These are phyloP conservation scores for Mesocentrotus franciscanus DNA, from an alignment of 53 echinoderm and acorn worm species.

Conservation along the genomic window DNA sequence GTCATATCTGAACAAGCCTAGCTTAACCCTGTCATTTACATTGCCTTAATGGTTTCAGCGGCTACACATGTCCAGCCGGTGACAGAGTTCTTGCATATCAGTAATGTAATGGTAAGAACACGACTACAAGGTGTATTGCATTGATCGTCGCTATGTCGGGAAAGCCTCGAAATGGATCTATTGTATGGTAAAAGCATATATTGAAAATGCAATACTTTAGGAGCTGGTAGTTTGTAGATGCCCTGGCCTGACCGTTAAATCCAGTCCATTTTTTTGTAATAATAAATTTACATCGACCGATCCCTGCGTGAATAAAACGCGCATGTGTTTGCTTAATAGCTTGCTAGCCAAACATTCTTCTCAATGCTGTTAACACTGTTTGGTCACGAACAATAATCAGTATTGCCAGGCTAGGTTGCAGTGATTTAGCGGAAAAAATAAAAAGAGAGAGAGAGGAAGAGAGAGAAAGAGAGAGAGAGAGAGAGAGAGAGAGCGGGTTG, in stretches of 20 bases:
- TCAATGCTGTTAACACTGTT: background rate
- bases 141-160: background rate
- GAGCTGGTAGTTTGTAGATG: background rate
- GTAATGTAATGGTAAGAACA: too few species aligned
- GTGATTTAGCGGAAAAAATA: background rate
- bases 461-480: too few species aligned
- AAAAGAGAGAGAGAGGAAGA: background rate
- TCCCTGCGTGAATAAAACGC: background rate
- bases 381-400: background rate
- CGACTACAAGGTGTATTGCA: background rate
- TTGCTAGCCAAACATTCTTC: background rate
- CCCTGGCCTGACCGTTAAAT: background rate
- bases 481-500: too few species aligned
- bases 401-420: background rate
- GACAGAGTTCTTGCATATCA: too few species aligned
- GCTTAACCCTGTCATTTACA: too few species aligned
- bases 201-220: too few species aligned
- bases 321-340: slow-evolving; percentile 10
- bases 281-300: background rate
- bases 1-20: too few species aligned
- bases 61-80: too few species aligned
- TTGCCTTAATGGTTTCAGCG: too few species aligned
- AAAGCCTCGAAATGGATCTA: background rate
- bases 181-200: background rate
- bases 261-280: background rate